Percentiles rank a stretch among this genome's conserved stretches.
These are phyloP conservation scores for Stylophora pistillata DNA, from an alignment of 64 coral and sea anemone species.

Conservation along the genomic window DNA sequence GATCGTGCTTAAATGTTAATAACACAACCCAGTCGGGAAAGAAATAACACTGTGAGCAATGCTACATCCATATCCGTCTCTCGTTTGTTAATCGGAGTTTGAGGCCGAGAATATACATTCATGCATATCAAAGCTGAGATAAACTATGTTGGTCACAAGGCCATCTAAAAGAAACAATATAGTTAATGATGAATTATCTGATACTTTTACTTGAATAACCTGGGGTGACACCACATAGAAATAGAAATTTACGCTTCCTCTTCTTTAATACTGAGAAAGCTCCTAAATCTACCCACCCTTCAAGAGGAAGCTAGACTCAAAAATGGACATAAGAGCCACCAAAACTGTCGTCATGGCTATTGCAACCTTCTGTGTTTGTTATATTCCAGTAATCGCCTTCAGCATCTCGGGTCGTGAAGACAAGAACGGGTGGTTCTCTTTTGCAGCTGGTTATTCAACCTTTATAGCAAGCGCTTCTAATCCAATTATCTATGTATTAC, in stretches of 20 bases:
- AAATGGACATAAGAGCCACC: neutral
- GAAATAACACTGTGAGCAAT: too few species aligned
- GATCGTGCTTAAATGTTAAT: too few species aligned
- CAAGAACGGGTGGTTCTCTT: neutral
- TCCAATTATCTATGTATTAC: conserved; percentile 6
- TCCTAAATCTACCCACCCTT: neutral
- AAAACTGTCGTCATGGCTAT: neutral
- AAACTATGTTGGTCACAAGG: too few species aligned
- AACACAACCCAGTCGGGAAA: too few species aligned
- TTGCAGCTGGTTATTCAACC: neutral
- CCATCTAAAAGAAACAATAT: too few species aligned
- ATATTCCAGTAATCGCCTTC: neutral
- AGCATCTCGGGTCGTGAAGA: neutral
- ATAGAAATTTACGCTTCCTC: neutral
- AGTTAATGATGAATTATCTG: too few species aligned
- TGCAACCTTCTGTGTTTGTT: neutral
- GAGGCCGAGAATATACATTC: too few species aligned
- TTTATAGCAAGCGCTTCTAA: neutral
- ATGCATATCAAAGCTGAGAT: too few species aligned
- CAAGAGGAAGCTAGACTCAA: neutral
- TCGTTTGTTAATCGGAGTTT: too few species aligned
- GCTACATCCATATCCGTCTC: too few species aligned
- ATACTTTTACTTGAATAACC: too few species aligned
- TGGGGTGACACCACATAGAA: too few species aligned
- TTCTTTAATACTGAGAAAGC: neutral